Conservation (phyloP, 2,797 vertebrate genomes). For the Carapus acus region DNA sequence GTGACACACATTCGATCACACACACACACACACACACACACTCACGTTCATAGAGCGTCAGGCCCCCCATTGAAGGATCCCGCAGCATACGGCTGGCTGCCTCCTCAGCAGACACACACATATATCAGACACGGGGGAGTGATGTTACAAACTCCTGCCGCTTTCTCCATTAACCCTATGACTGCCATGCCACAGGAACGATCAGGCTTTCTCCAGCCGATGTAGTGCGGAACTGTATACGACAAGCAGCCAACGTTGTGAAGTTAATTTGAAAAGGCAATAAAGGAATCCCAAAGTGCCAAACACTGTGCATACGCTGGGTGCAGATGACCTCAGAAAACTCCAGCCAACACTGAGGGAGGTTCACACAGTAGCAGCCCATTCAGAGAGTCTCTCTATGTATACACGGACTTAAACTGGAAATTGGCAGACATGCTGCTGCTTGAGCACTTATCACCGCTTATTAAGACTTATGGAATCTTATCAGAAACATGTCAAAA, state of each 20-base stretch:
- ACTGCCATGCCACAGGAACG: conserved; percentile 25
- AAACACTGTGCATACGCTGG: neutral
- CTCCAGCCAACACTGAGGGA: too few relatives aligned
- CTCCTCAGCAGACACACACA: neutral
- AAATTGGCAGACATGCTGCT: conserved; percentile 1
- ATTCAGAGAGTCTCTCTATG: too few relatives aligned
- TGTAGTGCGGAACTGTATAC: too few relatives aligned
- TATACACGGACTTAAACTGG: too few relatives aligned
- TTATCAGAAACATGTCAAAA: neutral
- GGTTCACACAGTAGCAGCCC: too few relatives aligned
- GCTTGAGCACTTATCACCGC: neutral
- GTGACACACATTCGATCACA: conserved; percentile 1
- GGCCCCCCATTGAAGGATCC: conserved; percentile 8
- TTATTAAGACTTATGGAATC: neutral
- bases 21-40: too few relatives aligned
- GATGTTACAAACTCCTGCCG: conserved; percentile 14
- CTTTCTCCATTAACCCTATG: conserved; percentile 21
- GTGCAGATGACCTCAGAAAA: conserved; percentile 7
- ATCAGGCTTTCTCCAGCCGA: too few relatives aligned
- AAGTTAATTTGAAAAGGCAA: neutral
- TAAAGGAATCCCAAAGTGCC: neutral
- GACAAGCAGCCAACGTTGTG: neutral
- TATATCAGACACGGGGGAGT: neutral
- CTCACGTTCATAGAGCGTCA: too few relatives aligned
- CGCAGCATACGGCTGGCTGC: conserved; percentile 6